A percentile compares a stretch with the other conserved stretches of the same genome.
phyloP scores from a whole-genome alignment of 2,888 invertebrate genomes.

The Escarpia spicata region DNA sequence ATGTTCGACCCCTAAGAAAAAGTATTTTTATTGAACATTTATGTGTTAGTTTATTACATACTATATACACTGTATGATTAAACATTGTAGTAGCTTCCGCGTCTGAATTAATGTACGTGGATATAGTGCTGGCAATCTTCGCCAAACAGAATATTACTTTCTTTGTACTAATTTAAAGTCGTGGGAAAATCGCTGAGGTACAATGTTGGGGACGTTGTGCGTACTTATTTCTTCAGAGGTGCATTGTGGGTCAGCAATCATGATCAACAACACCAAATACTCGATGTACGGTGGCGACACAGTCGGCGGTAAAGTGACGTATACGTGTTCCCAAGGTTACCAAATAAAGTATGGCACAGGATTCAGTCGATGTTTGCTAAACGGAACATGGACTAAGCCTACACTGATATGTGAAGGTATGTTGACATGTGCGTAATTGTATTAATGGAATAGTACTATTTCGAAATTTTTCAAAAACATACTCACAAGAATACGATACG shows the following conservation, averaged over 20 bases:
- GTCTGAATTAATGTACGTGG: too few relatives aligned
- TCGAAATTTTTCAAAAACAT: not conserved
- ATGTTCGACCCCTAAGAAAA: too few relatives aligned
- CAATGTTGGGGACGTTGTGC: too few relatives aligned
- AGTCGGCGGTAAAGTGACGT: not conserved
- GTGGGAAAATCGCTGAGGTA: too few relatives aligned
- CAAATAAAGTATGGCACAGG: not conserved
- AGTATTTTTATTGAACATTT: too few relatives aligned
- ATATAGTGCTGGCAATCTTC: too few relatives aligned
- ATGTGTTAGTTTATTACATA: too few relatives aligned
- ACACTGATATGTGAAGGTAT: not conserved
- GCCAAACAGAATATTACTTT: too few relatives aligned
- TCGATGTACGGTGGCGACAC: not conserved
- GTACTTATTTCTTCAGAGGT: not conserved
- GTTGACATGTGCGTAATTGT: not conserved
- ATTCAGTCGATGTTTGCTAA: not conserved
- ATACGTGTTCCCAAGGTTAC: not conserved
- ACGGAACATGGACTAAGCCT: not conserved
- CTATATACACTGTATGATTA: too few relatives aligned
- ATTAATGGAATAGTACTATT: not conserved
- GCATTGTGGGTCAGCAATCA: not conserved
- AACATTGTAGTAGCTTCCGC: too few relatives aligned
- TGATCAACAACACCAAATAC: not conserved
- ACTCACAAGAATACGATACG: not conserved
- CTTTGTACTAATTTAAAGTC: too few relatives aligned